Base-by-base conservation (phyloP, 2,113 vertebrate species). In the Brienomyrus longianalis region DNA sequence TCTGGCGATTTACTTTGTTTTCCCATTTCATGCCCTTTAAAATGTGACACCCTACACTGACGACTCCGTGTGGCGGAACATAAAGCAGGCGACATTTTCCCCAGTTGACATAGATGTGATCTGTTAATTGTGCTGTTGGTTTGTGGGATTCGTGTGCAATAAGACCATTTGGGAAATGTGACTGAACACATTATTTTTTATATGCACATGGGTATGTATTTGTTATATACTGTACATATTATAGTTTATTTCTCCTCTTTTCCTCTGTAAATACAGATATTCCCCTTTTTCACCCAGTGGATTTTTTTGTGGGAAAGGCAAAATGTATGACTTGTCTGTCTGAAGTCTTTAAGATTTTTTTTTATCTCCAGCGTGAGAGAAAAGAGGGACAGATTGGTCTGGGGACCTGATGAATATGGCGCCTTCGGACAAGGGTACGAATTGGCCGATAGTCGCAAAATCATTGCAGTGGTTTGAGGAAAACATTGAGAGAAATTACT, bases 191-290 rank as follows among this genome's bases (percentile, higher is more conserved):
- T 91, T 92, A 91, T 94, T 89, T 93, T 94, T 93, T 93, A 91
- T 90, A 92, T 92, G 88, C 94, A 92, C 88, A 92, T 93, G 31
- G 92, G 94, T 94, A 95, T 94, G 94, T 91, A 91, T 88, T 91
- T 83, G 90, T 92, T 92, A 90, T 91, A 31, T 77, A 91, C 90
- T 91, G 91, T 80, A 90, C 89, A 92, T 94, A 90, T 90, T 93
- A 92, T 66, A 84, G 91, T 94, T 90, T 88, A 54, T 56, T 91
- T 92, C 91, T 91, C 88, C 91, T 87, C 90, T 39, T 91, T 95
- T 93, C 88, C 91, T 86, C 91, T 94, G 94, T 95, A 93, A 94
- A 94, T 95, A 95, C 91, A 93, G 91, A 92, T 93, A 93, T 93
- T 92, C 23, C 52, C 51, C 83, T 88, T 86, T 87, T 59, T 88